These are phyloP conservation scores for Diorhabda sublineata DNA, from an alignment of 1,140 invertebrate genomes.

Conservation along the genomic window DNA sequence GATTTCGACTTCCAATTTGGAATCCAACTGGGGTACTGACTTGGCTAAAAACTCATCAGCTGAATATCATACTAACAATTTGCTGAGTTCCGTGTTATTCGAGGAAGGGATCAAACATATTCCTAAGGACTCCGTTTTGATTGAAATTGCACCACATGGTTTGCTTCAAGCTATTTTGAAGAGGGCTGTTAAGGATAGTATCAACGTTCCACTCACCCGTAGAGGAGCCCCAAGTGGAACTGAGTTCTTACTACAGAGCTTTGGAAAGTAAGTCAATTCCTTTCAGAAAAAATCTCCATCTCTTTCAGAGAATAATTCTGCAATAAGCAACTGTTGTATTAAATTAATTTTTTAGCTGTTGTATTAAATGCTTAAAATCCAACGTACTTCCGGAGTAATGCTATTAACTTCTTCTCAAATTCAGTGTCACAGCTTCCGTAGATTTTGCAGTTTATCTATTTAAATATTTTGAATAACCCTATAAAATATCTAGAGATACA, in stretches of 20 bases:
- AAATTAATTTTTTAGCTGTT: too few relatives aligned
- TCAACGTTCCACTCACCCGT: slow-evolving; percentile 77
- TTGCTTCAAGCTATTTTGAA: slow-evolving; percentile 69
- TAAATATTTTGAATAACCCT: too few relatives aligned
- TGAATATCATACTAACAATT: slow-evolving; percentile 91
- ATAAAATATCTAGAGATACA: too few relatives aligned
- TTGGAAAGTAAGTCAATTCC: slow-evolving; percentile 63
- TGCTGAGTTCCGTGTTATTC: slow-evolving; percentile 79
- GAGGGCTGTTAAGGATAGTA: slow-evolving; percentile 53
- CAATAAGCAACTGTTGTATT: too few relatives aligned
- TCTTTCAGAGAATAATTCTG: too few relatives aligned
- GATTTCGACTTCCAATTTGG: slow-evolving; percentile 82
- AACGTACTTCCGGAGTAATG: too few relatives aligned
- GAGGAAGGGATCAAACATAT: slow-evolving; percentile 75
- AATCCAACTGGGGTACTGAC: slow-evolving; percentile 69
- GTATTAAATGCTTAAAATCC: too few relatives aligned
- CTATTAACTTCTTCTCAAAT: too few relatives aligned
- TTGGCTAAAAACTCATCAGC: slow-evolving; percentile 71
- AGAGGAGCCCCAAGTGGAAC: slow-evolving; percentile 68
- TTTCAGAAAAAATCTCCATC: slow-evolving; percentile 3
- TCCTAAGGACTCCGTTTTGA: slow-evolving; percentile 73
- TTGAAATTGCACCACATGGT: slow-evolving; percentile 81
- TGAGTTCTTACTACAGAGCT: slow-evolving; percentile 60
- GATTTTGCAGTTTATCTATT: too few relatives aligned
- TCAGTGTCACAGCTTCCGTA: too few relatives aligned